A percentile compares a stretch with the other conserved stretches of the same genome.
phyloP scores from a whole-genome alignment of 2,113 vertebrate species.

The Edolisoma coerulescens region DNA sequence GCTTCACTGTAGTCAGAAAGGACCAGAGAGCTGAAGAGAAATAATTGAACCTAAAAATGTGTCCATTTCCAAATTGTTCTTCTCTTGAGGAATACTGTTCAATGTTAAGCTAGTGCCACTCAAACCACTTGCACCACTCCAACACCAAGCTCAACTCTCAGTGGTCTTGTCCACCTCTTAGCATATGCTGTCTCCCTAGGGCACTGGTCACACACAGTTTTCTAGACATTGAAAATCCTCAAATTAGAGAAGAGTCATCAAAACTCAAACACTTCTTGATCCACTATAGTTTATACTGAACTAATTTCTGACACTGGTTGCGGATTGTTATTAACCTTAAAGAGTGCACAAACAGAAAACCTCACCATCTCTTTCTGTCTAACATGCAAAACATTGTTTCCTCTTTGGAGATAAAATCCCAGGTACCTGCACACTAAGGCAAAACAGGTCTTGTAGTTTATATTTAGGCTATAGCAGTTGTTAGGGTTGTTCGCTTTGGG shows the following conservation, averaged over 20 bases:
- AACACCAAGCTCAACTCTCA: not conserved
- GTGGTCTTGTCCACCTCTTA: fast-evolving
- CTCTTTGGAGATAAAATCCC: not conserved
- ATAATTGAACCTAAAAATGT: not conserved
- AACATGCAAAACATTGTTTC: not conserved
- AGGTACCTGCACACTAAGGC: not conserved
- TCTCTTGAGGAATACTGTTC: not conserved
- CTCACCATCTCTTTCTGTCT: not conserved
- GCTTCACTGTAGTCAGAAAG: not conserved
- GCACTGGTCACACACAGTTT: not conserved
- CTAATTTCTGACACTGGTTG: not conserved
- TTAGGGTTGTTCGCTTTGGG: not conserved
- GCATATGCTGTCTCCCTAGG: fast-evolving
- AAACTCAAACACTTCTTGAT: not conserved
- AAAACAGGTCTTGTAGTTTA: not conserved
- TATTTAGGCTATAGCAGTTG: not conserved
- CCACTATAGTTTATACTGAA: not conserved
- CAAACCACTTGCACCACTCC: not conserved
- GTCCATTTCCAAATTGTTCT: not conserved
- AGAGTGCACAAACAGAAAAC: not conserved
- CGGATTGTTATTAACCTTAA: not conserved
- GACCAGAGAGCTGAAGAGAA: not conserved
- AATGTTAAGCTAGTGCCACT: not conserved
- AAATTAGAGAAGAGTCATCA: not conserved
- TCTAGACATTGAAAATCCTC: not conserved